These are phyloP conservation scores for Petaurus breviceps DNA, from an alignment of 2,113 vertebrate species.

Conservation along the genomic window DNA sequence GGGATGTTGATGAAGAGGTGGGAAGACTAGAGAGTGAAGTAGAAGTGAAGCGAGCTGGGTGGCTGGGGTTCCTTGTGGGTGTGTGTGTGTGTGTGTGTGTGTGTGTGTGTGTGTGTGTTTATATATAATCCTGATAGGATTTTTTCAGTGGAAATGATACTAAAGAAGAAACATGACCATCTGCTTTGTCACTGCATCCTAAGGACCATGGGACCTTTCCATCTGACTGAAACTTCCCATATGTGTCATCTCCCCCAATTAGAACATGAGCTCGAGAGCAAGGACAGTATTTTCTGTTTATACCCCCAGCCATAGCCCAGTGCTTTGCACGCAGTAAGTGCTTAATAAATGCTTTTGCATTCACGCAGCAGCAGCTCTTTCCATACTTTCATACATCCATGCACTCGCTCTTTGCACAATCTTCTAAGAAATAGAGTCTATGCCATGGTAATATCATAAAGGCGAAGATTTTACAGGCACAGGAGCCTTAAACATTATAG, in stretches of 20 bases:
- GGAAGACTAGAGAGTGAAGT: background rate
- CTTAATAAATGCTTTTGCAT: background rate
- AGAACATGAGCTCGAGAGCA: background rate
- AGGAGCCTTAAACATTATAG: conserved; percentile 67
- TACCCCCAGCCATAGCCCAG: background rate
- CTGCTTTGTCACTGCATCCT: background rate
- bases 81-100: background rate
- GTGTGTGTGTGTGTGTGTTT: background rate
- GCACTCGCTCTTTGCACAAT: conserved; percentile 13
- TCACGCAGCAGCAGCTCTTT: background rate
- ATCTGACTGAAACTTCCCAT: background rate
- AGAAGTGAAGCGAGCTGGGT: background rate
- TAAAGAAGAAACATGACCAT: background rate
- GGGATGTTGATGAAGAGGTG: background rate
- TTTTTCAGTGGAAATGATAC: background rate
- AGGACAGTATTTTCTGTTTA: background rate
- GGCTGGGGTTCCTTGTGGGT: background rate
- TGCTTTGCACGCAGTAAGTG: background rate
- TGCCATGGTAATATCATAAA: conserved; percentile 62
- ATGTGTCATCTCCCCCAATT: background rate
- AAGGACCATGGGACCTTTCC: background rate
- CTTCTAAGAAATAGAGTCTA: conserved; percentile 63
- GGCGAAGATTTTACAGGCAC: conserved; percentile 73
- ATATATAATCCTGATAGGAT: background rate
- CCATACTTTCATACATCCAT: background rate